Conservation (phyloP, 2,113 vertebrate genomes). For the Nettapus auritus region DNA sequence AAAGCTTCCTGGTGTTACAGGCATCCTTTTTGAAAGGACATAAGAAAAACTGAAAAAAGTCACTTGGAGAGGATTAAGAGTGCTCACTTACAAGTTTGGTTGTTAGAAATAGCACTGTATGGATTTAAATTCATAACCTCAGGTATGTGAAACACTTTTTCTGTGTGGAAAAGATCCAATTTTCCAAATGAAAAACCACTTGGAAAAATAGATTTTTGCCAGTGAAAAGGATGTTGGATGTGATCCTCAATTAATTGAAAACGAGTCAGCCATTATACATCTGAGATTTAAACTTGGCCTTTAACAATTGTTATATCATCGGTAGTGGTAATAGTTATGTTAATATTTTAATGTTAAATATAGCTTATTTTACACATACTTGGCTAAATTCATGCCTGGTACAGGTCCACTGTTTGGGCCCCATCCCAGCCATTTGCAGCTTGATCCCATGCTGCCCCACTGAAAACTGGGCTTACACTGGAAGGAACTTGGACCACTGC, state of each 20-base stretch:
- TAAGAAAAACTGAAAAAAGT: neutral
- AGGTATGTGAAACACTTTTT: neutral
- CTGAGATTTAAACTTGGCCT: neutral
- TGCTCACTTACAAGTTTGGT: neutral
- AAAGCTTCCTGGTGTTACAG: neutral
- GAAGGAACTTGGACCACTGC: neutral
- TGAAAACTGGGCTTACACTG: neutral
- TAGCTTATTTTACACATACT: neutral
- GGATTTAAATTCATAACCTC: neutral
- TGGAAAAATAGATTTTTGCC: neutral
- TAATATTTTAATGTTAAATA: neutral
- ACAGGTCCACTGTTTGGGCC: neutral
- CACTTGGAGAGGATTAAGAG: neutral
- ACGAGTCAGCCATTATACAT: neutral
- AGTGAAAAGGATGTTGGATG: rapidly evolving
- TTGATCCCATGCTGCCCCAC: neutral
- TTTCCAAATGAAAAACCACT: neutral
- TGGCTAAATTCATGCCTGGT: neutral
- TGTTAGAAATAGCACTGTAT: neutral
- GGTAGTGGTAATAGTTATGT: neutral
- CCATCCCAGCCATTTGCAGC: neutral
- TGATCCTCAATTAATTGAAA: neutral
- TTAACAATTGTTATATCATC: neutral
- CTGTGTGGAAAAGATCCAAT: neutral
- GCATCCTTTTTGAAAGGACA: neutral